Conservation (phyloP, 2,888 invertebrate species). For the Agrochola litura region DNA sequence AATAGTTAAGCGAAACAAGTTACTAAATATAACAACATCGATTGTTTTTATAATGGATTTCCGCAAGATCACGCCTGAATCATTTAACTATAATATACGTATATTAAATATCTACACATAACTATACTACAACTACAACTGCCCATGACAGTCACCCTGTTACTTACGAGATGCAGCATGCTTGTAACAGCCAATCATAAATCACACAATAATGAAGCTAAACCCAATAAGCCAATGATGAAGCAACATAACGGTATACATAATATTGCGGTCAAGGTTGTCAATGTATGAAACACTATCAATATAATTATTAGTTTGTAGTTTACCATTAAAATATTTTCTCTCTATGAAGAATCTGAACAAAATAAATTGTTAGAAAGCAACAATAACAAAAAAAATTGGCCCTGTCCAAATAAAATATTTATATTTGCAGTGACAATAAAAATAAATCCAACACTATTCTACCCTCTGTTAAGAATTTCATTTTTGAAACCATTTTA, state of each 20-base stretch:
- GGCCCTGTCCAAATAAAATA: not conserved
- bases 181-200: conserved; percentile 61
- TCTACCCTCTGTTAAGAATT: conserved; percentile 1
- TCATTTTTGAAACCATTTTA: conserved; percentile 23
- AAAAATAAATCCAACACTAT: conserved; percentile 26
- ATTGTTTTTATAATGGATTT: no score
- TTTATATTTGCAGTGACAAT: not conserved
- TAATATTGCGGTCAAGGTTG: conserved; percentile 45
- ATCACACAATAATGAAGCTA: conserved; percentile 63
- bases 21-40: no score
- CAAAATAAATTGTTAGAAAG: not conserved
- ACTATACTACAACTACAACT: not conserved
- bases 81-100: no score
- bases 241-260: conserved; percentile 36
- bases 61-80: no score
- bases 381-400: not conserved
- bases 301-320: not conserved
- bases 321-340: not conserved
- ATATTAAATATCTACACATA: no score
- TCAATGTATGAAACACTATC: not conserved
- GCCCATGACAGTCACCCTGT: conserved; percentile 25
- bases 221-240: conserved; percentile 66
- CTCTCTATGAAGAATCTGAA: no score
- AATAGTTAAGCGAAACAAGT: no score
- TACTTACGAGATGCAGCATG: conserved; percentile 57